These are phyloP conservation scores for Exephanes ischioxanthus DNA, from an alignment of 2,888 invertebrate species.

Conservation along the genomic window DNA sequence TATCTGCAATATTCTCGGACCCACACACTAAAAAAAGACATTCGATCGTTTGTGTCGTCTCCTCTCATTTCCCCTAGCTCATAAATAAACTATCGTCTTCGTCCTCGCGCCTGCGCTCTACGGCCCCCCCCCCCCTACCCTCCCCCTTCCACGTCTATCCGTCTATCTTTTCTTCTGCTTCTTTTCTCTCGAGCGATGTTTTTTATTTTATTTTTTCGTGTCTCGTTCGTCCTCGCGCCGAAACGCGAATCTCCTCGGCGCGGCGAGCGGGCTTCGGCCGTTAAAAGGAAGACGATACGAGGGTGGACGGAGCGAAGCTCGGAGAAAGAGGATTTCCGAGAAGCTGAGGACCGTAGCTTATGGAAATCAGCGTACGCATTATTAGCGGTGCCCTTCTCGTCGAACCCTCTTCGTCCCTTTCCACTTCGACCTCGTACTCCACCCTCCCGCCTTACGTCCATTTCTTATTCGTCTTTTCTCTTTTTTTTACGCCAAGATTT, in stretches of 20 bases:
- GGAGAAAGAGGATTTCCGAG: conserved; percentile 70
- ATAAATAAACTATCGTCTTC: conserved; percentile 64
- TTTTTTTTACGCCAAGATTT: not conserved
- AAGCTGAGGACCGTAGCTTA: conserved; percentile 74
- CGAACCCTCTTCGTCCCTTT: conserved; percentile 62
- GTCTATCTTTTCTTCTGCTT: conserved; percentile 53
- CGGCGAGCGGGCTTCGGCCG: conserved; percentile 48
- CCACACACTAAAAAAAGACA: conserved; percentile 6
- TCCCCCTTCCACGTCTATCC: conserved; percentile 22
- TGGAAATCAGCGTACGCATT: conserved; percentile 77
- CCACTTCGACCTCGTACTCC: conserved; percentile 48
- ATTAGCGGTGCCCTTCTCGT: conserved; percentile 68
- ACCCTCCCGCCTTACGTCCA: not conserved
- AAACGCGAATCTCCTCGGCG: conserved; percentile 55
- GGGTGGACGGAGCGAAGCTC: conserved; percentile 41
- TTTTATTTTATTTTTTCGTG: conserved; percentile 50
- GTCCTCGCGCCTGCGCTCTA: conserved; percentile 26
- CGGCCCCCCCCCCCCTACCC: not conserved
- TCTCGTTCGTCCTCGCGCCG: conserved; percentile 43
- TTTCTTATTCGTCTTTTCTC: conserved; percentile 36
- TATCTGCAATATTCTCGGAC: conserved; percentile 31
- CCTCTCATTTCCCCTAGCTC: conserved; percentile 53
- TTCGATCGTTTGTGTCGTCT: conserved; percentile 43
- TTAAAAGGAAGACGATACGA: conserved; percentile 63
- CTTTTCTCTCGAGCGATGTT: conserved; percentile 48